Conservation (phyloP, 2,888 invertebrate genomes). For the Eupithecia subfuscata region DNA sequence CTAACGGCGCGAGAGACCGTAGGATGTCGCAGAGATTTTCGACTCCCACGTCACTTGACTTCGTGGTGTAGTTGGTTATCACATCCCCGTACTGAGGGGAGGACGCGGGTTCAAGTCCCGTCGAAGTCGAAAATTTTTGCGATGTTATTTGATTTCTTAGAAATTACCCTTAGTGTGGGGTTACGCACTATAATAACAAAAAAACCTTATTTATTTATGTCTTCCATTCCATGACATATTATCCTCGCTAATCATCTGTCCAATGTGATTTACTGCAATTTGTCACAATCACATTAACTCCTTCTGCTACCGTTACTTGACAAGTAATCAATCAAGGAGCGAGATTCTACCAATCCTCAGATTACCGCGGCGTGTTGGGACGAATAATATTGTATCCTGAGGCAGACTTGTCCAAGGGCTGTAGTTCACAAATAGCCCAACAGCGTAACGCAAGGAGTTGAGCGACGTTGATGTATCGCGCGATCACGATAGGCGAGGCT, state of each 20-base stretch:
- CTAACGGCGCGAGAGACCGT: too few relatives aligned
- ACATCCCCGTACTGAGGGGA: too few relatives aligned
- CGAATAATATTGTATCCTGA: constrained; percentile 27
- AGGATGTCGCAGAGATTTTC: too few relatives aligned
- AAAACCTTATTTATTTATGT: too few relatives aligned
- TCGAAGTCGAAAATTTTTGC: too few relatives aligned
- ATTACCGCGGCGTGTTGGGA: constrained; percentile 7
- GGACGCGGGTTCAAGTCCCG: too few relatives aligned
- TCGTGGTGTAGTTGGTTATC: too few relatives aligned
- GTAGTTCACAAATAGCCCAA: constrained; percentile 48
- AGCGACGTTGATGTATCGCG: constrained; percentile 59
- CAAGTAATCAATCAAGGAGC: constrained; percentile 20
- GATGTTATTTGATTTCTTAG: too few relatives aligned
- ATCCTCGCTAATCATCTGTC: neutral
- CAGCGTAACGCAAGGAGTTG: constrained; percentile 44
- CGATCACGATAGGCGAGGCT: constrained; percentile 49
- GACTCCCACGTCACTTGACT: too few relatives aligned
- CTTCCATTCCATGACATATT: constrained; percentile 2
- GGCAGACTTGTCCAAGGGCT: constrained; percentile 25
- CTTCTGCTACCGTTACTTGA: neutral
- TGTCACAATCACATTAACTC: constrained; percentile 7
- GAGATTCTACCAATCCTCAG: constrained; percentile 25
- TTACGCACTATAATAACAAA: too few relatives aligned
- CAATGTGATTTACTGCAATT: neutral
- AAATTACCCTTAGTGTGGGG: too few relatives aligned